A percentile compares a stretch with the other conserved stretches of the same genome.
phyloP scores from a whole-genome alignment of 2,113 vertebrate species.

The Platysteira castanea region DNA sequence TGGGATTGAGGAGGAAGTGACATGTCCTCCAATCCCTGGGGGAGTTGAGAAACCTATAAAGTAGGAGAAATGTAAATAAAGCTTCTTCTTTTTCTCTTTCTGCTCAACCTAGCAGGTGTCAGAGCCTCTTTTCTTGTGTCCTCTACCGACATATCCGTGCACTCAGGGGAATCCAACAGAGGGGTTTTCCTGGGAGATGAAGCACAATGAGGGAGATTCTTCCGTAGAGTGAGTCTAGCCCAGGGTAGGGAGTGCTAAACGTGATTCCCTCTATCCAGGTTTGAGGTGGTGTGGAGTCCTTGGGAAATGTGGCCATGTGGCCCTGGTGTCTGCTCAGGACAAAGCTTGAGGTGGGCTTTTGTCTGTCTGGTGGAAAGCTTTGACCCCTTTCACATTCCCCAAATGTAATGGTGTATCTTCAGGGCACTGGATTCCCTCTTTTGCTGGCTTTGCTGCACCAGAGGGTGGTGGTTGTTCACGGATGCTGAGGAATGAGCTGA shows the following conservation, averaged over 20 bases:
- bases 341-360: not conserved
- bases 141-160: no score
- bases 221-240: not conserved
- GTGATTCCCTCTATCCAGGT: not conserved
- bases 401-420: fast-evolving
- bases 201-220: not conserved
- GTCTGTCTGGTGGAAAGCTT: not conserved
- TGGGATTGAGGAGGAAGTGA: no score
- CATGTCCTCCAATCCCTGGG: no score
- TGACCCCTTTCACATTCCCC: not conserved
- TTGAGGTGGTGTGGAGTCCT: not conserved
- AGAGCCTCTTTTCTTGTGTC: no score
- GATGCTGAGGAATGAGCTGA: not conserved
- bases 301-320: fast-evolving
- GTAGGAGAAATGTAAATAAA: no score
- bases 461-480: not conserved
- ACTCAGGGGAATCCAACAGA: not conserved
- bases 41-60: no score
- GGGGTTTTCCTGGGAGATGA: not conserved
- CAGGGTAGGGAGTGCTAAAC: fast-evolving
- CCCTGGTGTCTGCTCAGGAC: fast-evolving
- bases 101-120: no score
- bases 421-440: fast-evolving
- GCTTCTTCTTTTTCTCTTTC: no score
- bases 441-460: not conserved